Evolutionary conservation across 2,113 vertebrate genomes (phyloP).

Genomic region (Gopherus flavomarginatus): DNA sequence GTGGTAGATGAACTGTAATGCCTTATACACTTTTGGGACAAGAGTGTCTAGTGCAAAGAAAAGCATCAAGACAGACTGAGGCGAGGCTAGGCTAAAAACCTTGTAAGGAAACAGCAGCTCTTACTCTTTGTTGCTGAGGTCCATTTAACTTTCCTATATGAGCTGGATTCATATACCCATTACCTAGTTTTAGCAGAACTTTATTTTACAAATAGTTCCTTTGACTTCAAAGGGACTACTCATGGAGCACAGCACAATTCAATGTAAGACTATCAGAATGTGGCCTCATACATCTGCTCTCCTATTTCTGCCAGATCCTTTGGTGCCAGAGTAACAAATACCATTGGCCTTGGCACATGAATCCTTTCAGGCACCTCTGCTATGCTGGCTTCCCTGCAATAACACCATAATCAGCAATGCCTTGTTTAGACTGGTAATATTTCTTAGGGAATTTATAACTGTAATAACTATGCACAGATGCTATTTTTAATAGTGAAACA

Average conservation of each 20-base stretch:
- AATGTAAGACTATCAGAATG: background rate
- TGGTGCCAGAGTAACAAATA: background rate
- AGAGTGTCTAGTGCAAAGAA: background rate
- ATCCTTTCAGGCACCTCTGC: background rate
- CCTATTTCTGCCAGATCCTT: background rate
- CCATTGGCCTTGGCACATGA: background rate
- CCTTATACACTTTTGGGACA: background rate
- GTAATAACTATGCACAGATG: background rate
- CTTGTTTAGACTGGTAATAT: background rate
- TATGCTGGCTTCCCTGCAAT: background rate
- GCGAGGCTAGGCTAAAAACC: background rate
- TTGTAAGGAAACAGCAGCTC: background rate
- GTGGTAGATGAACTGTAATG: background rate
- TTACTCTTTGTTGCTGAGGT: background rate
- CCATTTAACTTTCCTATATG: slow-evolving; percentile 36
- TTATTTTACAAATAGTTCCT: background rate
- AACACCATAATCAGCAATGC: background rate
- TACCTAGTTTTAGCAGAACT: background rate
- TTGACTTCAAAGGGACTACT: background rate
- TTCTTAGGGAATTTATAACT: slow-evolving; percentile 8
- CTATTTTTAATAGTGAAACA: background rate
- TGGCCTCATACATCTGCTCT: slow-evolving; percentile 19
- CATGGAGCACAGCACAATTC: background rate
- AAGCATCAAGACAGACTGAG: background rate
- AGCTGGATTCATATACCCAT: slow-evolving; percentile 13